phyloP scores from a whole-genome alignment of 2,888 invertebrate genomes.

The Drosophila picticornis region DNA sequence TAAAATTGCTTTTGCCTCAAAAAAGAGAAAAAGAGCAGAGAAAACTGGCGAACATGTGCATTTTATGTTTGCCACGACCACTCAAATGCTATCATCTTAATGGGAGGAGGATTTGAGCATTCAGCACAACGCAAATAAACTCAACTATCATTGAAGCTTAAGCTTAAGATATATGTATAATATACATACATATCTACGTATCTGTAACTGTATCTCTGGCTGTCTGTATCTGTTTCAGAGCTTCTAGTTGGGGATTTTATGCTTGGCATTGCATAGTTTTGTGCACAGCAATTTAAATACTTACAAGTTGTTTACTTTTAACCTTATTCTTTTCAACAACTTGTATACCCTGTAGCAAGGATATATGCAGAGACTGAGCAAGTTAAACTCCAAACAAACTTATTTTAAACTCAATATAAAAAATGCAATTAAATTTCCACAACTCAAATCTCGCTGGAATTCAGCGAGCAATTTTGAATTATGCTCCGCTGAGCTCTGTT shows the following conservation, averaged over 20 bases:
- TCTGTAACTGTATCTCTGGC: slow-evolving; percentile 26
- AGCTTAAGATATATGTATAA: slow-evolving; percentile 42
- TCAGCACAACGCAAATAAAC: slow-evolving; percentile 10
- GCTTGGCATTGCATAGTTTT: slow-evolving; percentile 52
- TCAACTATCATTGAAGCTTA: slow-evolving; percentile 40
- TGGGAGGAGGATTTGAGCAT: slow-evolving; percentile 18
- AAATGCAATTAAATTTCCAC: background rate
- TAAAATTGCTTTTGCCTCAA: slow-evolving; percentile 31
- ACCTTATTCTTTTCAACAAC: slow-evolving; percentile 20
- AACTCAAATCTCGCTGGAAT: background rate
- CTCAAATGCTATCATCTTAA: slow-evolving; percentile 36
- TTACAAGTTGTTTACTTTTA: slow-evolving; percentile 63
- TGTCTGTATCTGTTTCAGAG: slow-evolving; percentile 41
- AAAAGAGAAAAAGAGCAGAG: background rate
- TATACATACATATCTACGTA: slow-evolving; percentile 26
- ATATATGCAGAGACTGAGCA: background rate
- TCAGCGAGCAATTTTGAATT: background rate
- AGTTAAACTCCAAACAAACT: background rate
- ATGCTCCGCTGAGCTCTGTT: background rate
- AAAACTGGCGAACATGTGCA: slow-evolving; percentile 20
- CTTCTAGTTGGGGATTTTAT: slow-evolving; percentile 39
- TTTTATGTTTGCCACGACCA: slow-evolving; percentile 19
- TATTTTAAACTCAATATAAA: background rate
- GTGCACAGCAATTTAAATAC: slow-evolving; percentile 21
- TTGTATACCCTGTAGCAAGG: slow-evolving; percentile 11